A percentile compares a stretch with the other conserved stretches of the same genome.
Conservation (phyloP, 2,113 vertebrate species). For the Chaetura pelagica region DNA sequence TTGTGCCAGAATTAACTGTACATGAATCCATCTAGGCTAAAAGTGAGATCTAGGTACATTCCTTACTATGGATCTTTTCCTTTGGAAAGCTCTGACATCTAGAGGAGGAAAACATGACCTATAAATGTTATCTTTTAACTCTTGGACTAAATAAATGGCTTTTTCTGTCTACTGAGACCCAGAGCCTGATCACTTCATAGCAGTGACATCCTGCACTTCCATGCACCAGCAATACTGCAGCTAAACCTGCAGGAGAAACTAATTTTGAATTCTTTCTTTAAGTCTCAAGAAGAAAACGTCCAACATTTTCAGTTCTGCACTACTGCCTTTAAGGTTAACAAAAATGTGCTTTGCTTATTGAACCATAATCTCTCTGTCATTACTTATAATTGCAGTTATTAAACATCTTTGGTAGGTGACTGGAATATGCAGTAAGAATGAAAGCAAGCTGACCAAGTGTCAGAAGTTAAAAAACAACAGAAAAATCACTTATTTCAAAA, state of each 20-base stretch:
- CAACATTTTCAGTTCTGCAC: neutral
- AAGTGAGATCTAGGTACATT: neutral
- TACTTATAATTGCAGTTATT: neutral
- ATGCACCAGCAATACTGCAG: neutral
- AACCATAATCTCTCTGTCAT: neutral
- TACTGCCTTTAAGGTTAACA: neutral
- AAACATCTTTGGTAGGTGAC: neutral
- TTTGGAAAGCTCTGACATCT: conserved; percentile 4
- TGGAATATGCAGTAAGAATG: neutral
- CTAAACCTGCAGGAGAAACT: neutral
- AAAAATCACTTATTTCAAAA: neutral
- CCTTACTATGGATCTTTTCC: neutral
- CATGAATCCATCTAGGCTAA: neutral
- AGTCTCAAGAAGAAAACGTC: neutral
- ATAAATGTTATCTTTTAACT: neutral
- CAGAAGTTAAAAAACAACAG: neutral
- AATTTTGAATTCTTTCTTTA: neutral
- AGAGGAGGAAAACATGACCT: neutral
- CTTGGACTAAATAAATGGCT: neutral
- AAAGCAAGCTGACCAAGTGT: neutral
- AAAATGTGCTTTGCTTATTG: neutral
- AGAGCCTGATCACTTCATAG: neutral
- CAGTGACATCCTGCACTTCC: neutral
- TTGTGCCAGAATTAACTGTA: neutral
- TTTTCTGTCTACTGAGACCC: neutral